Base-by-base conservation (phyloP, 2,888 invertebrate genomes). In the Campoplex nolae region DNA sequence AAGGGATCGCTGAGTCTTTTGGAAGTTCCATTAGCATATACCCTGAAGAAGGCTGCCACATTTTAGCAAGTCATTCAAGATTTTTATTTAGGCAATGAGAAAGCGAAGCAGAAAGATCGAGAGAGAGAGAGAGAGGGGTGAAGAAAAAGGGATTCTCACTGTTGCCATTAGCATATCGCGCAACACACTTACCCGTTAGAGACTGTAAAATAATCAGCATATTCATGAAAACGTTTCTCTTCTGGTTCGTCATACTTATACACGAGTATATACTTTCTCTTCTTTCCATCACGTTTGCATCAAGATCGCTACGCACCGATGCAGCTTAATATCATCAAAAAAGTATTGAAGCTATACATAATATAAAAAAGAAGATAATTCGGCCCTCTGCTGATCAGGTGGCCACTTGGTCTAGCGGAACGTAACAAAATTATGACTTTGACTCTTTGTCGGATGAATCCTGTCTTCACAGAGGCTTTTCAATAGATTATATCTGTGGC, bases 181-280 rank as follows among this genome's bases (percentile, higher is more conserved):
- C 85, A 82, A 85, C 74, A 82, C 62, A 82, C 80, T 77, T 67
- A 38, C 74, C 74, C 84, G 54, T 86, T 76, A 38, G 81, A 79
- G 80, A 78, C 62, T 68, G 54, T 79, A 83, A 84, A 73, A 83
- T 91, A 91, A 92, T 92, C 88, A 92, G 88, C 92, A 92, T 92
- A 92, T 92, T 92, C 91, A 91, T 91, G 90, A 89, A 90, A 84
- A 81, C 84, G 81, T 70, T 54, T 73, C 76, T 65, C 73, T 77
- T 70, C 71, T 16, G 28, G 78, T 89, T 13, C 45, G 28, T 71
- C 71, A 76, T 73, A 77, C 67, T n/a, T 67, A 54, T n/a, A 38
- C 38, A 54, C 1, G 18, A n/a, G 32, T 48, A 9, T 35, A n/a
- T n/a, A 3, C 6, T 3, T 38, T 62, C 38, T 51, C 38, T 54